A percentile compares a stretch with the other conserved stretches of the same genome.
Conservation (phyloP, 2,113 vertebrate genomes). For the Callocephalon fimbriatum region DNA sequence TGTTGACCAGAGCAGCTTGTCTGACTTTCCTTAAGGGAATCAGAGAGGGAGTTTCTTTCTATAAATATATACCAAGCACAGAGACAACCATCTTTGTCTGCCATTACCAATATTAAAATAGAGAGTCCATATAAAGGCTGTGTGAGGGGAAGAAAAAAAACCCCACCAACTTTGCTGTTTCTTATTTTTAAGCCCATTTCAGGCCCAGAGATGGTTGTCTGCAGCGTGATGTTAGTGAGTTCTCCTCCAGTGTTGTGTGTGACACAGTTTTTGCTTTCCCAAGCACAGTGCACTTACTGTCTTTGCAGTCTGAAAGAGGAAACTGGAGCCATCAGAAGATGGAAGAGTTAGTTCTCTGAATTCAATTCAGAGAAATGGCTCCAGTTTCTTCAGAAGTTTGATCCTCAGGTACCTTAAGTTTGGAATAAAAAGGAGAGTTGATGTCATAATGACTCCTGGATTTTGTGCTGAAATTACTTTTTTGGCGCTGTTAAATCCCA, state of each 20-base stretch:
- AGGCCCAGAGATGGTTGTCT: neutral
- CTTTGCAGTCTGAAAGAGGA: neutral
- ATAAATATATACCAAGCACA: neutral
- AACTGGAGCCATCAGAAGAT: neutral
- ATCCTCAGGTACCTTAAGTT: neutral
- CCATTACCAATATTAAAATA: neutral
- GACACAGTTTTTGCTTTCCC: neutral
- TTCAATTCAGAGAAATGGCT: neutral
- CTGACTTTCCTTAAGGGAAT: neutral
- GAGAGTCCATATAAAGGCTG: neutral
- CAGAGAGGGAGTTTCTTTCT: neutral
- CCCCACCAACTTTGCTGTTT: accelerated
- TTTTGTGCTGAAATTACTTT: constrained; percentile 74
- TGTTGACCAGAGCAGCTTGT: neutral
- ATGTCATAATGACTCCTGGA: constrained; percentile 62
- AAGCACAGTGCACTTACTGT: neutral
- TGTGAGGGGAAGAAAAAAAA: neutral
- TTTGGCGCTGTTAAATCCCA: constrained; percentile 68
- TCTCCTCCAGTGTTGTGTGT: neutral
- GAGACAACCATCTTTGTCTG: neutral
- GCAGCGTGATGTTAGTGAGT: neutral
- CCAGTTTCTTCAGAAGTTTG: constrained; percentile 2
- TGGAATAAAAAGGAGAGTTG: constrained; percentile 21
- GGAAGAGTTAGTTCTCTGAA: neutral
- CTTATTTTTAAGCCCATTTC: neutral